Evolutionary conservation across 2,797 vertebrate species (phyloP).

Genomic region (Oreochromis grahami): DNA sequence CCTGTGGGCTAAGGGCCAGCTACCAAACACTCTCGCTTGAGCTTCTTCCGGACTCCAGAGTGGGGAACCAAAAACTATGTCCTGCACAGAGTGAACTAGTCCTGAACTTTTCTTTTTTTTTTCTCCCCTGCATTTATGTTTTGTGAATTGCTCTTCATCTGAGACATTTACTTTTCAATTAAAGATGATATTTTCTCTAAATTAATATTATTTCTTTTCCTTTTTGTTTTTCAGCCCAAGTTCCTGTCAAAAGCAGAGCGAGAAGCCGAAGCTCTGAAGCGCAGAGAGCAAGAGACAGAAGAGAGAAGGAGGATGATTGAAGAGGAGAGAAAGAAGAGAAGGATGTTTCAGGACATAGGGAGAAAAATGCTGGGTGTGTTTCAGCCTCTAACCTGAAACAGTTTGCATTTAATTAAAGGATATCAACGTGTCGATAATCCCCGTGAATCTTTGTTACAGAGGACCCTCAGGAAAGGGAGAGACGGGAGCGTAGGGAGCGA

Average conservation of each 20-base stretch:
- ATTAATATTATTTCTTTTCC: not conserved
- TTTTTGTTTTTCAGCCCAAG: constrained; percentile 82
- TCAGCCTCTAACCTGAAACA: not conserved
- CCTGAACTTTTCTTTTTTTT: not conserved
- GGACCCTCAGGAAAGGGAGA: constrained; percentile 95
- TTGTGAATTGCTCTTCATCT: not conserved
- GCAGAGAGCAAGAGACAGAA: constrained; percentile 86
- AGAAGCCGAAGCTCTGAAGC: constrained; percentile 90
- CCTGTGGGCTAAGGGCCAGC: not conserved
- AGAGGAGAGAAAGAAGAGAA: constrained; percentile 92
- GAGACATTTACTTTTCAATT: not conserved
- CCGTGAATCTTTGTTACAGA: constrained; percentile 69
- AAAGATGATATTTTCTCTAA: not conserved
- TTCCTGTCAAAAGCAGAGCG: constrained; percentile 94
- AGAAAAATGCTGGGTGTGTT: constrained; percentile 93
- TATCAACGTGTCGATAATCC: not conserved
- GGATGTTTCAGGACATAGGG: constrained; percentile 93
- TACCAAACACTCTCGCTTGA: not conserved
- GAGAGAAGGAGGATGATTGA: constrained; percentile 85
- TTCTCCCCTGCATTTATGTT: not conserved
- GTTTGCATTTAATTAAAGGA: not conserved
- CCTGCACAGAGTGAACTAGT: not conserved
- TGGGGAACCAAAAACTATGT: not conserved
- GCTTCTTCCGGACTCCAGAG: not conserved
- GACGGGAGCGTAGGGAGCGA: constrained; percentile 89